phyloP scores from a whole-genome alignment of 2,888 invertebrate genomes.

The Oligia fasciuncula region DNA sequence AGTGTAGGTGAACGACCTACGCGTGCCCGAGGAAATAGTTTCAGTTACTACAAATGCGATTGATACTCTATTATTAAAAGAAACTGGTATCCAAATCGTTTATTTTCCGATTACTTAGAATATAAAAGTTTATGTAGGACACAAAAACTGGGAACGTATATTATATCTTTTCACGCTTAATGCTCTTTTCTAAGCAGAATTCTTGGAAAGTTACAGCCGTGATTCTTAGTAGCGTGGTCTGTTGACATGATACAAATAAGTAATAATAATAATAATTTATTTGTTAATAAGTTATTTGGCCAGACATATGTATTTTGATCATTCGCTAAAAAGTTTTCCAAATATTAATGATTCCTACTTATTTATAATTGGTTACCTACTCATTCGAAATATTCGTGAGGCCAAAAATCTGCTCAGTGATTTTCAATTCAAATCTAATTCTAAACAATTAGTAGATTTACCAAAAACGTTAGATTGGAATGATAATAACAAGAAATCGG shows the following conservation, averaged over 20 bases:
- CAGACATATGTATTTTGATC: background rate
- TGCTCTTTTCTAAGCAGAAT: conserved; percentile 27
- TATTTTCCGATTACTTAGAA: conserved; percentile 49
- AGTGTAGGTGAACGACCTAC: conserved; percentile 62
- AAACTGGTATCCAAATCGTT: conserved; percentile 45
- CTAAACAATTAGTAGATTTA: conserved; percentile 30
- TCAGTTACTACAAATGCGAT: conserved; percentile 57
- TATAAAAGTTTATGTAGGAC: conserved; percentile 37
- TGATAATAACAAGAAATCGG: conserved; percentile 56
- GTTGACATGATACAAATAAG: conserved; percentile 27
- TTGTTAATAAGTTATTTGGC: background rate
- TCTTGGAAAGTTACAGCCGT: conserved; percentile 32
- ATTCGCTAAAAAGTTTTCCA: background rate
- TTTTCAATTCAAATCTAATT: conserved; percentile 32
- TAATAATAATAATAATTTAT: too few relatives aligned
- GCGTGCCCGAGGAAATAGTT: conserved; percentile 63
- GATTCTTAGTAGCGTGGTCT: conserved; percentile 25
- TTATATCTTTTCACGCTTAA: conserved; percentile 32
- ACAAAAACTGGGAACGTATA: conserved; percentile 41
- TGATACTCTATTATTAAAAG: conserved; percentile 54
- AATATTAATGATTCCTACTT: background rate
- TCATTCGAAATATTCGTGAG: conserved; percentile 12
- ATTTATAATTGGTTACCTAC: background rate
- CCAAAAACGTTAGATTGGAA: conserved; percentile 39
- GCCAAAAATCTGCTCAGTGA: conserved; percentile 11